Percentiles rank a stretch among this genome's conserved stretches.
phyloP scores from a whole-genome alignment of 2,888 invertebrate species.

The Pristionchus exspectatus region DNA sequence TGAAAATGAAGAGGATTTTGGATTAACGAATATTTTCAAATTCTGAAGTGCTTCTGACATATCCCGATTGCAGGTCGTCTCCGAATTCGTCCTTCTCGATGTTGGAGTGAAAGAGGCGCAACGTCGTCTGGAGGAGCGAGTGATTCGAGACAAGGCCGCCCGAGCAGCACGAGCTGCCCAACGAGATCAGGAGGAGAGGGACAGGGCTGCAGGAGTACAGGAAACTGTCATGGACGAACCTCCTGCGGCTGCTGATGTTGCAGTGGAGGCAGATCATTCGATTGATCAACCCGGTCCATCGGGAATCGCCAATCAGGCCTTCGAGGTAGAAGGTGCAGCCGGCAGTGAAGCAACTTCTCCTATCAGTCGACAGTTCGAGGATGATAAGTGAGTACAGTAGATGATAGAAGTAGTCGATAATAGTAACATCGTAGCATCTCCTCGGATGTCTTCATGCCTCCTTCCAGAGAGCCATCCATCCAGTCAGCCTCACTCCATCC shows the following conservation, averaged over 20 bases:
- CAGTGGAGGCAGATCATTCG: neutral
- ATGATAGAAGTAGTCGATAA: neutral
- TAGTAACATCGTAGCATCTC: slow-evolving; percentile 24
- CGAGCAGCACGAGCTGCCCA: slow-evolving; percentile 10
- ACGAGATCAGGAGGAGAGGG: slow-evolving; percentile 24
- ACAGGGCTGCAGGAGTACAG: slow-evolving; percentile 15
- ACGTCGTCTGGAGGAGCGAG: slow-evolving; percentile 45
- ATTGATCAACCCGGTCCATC: neutral
- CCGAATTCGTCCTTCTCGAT: slow-evolving; percentile 48
- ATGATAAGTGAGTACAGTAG: neutral
- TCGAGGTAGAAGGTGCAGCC: neutral
- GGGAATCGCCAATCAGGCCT: slow-evolving; percentile 15
- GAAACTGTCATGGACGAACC: slow-evolving; percentile 41
- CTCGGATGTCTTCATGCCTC: slow-evolving; percentile 49
- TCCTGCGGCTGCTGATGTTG: neutral
- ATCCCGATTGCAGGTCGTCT: slow-evolving; percentile 12
- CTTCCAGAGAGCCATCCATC: slow-evolving; percentile 41
- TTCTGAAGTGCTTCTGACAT: too few species aligned
- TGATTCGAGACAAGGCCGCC: slow-evolving; percentile 19
- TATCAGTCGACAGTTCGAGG: slow-evolving; percentile 1
- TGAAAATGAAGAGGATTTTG: neutral
- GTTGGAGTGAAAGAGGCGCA: slow-evolving; percentile 35
- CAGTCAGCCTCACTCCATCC: neutral
- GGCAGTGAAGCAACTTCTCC: neutral
- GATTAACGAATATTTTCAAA: too few species aligned